Evolutionary conservation across 1,140 invertebrate species (phyloP).

Genomic region (Plodia interpunctella): DNA sequence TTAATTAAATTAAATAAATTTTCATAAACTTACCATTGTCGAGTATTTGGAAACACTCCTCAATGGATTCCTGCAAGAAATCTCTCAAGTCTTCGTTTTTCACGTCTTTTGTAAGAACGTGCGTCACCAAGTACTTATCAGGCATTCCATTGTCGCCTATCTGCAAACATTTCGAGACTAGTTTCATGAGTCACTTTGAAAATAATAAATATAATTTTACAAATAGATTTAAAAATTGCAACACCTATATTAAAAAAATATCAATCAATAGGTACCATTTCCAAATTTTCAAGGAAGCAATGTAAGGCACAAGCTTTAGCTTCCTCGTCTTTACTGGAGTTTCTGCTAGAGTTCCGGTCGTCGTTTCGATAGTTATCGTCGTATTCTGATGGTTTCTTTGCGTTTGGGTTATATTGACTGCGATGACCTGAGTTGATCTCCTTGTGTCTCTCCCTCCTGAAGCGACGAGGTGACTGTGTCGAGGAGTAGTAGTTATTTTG

Average conservation of each 20-base stretch:
- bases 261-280: constrained; percentile 60
- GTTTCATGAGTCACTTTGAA: too few relatives aligned
- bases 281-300: constrained; percentile 77
- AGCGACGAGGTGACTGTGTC: constrained; percentile 33
- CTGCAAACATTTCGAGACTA: constrained; percentile 50
- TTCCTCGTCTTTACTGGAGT: constrained; percentile 37
- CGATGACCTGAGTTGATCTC: constrained; percentile 56
- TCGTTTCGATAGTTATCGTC: constrained; percentile 31
- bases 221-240: too few relatives aligned
- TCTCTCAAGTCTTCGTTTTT: constrained; percentile 74
- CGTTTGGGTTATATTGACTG: constrained; percentile 62
- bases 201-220: too few relatives aligned
- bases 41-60: constrained; percentile 77
- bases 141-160: constrained; percentile 75
- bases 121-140: constrained; percentile 75
- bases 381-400: constrained; percentile 25
- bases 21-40: constrained; percentile 55
- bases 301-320: constrained; percentile 70
- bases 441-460: constrained; percentile 41
- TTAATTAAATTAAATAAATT: too few relatives aligned
- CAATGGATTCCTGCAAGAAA: constrained; percentile 77
- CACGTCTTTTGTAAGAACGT: constrained; percentile 73
- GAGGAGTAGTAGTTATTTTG: constrained; percentile 33
- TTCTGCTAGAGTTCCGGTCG: constrained; percentile 41
- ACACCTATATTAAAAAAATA: not conserved